phyloP scores from a whole-genome alignment of 1,140 invertebrate species.

The Scaptomyza graminum region DNA sequence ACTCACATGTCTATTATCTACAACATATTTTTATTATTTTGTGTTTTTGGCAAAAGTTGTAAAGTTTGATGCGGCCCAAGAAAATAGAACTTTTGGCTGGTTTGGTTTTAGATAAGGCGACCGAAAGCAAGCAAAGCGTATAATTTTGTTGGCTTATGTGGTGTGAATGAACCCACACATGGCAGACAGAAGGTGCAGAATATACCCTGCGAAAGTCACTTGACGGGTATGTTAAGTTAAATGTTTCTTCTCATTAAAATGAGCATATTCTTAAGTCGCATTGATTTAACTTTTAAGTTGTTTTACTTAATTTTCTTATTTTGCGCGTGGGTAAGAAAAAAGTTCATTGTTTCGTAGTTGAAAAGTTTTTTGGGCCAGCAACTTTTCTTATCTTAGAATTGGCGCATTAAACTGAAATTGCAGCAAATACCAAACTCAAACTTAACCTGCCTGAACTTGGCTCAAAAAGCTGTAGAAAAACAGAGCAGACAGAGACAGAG shows the following conservation, averaged over 20 bases:
- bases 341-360: slow-evolving; percentile 11
- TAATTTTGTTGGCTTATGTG: slow-evolving; percentile 43
- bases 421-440: slow-evolving; percentile 1
- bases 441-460: slow-evolving; percentile 4
- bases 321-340: slow-evolving; percentile 22
- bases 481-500: neutral
- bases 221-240: neutral
- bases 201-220: slow-evolving; percentile 18
- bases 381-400: slow-evolving; percentile 46
- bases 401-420: slow-evolving; percentile 37
- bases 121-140: slow-evolving; percentile 33
- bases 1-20: slow-evolving; percentile 36
- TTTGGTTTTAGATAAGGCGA: slow-evolving; percentile 70
- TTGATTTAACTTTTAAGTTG: too few relatives aligned
- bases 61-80: slow-evolving; percentile 48
- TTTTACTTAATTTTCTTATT: slow-evolving; percentile 9
- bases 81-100: slow-evolving; percentile 49
- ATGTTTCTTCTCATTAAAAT: too few relatives aligned
- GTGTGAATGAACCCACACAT: slow-evolving; percentile 70
- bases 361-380: slow-evolving; percentile 35
- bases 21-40: slow-evolving; percentile 10
- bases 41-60: slow-evolving; percentile 52
- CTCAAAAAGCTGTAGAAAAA: neutral
- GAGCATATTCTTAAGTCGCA: too few relatives aligned
- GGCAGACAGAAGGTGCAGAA: slow-evolving; percentile 47